Conservation (phyloP, 2,113 vertebrate species). For the Lynx canadensis region DNA sequence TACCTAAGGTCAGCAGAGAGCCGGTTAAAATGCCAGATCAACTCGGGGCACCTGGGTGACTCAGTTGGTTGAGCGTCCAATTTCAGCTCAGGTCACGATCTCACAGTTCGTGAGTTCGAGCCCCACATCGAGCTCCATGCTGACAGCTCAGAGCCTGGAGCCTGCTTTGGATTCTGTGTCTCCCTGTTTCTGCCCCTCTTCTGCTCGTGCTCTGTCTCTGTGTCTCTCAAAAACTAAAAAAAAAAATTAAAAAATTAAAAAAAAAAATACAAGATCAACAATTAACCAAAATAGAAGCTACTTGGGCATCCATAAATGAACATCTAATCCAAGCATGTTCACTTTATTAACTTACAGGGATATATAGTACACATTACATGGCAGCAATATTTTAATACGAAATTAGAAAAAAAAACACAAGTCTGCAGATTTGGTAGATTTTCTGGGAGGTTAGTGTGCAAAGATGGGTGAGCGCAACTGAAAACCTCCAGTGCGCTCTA, state of each 20-base stretch:
- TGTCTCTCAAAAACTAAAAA: no score
- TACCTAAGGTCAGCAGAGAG: neutral
- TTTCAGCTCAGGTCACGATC: no score
- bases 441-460: conserved; percentile 1
- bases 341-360: conserved; percentile 76
- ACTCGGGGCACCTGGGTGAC: no score
- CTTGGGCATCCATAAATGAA: conserved; percentile 73
- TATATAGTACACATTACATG: conserved; percentile 54
- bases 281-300: conserved; percentile 70
- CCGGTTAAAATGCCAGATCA: neutral
- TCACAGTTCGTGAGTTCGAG: no score
- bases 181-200: no score
- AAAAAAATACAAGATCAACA: neutral
- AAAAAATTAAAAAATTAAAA: no score
- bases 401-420: conserved; percentile 15
- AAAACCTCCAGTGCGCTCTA: conserved; percentile 24
- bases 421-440: conserved; percentile 62
- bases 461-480: neutral
- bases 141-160: no score
- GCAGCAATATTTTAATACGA: conserved; percentile 67
- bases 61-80: no score
- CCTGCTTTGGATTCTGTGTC: no score
- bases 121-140: no score
- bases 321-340: conserved; percentile 74
- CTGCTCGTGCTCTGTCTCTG: no score